Conservation (phyloP, 2,113 vertebrate genomes). For the Hydropotes inermis region DNA sequence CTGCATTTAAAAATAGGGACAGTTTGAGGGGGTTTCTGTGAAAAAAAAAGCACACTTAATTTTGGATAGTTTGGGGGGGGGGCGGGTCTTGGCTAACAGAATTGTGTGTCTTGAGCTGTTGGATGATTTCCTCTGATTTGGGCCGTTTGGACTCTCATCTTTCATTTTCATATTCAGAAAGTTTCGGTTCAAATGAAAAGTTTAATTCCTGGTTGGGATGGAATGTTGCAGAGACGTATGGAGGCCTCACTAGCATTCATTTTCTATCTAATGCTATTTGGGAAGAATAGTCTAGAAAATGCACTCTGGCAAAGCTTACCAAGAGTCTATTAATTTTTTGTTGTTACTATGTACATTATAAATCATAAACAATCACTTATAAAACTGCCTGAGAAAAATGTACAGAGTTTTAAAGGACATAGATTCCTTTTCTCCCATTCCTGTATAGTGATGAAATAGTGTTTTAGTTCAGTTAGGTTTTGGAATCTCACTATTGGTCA, state of each 20-base stretch:
- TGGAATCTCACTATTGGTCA: not conserved
- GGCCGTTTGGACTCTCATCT: not conserved
- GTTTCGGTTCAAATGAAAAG: not conserved
- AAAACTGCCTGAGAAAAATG: not conserved
- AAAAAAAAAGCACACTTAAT: not conserved
- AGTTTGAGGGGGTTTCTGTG: not conserved
- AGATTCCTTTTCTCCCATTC: no score
- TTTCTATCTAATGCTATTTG: not conserved
- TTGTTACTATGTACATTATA: not conserved
- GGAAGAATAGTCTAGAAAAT: not conserved
- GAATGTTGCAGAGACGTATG: not conserved
- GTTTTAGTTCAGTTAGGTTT: not conserved
- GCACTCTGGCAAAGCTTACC: not conserved
- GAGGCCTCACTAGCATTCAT: not conserved
- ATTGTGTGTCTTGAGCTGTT: fast-evolving
- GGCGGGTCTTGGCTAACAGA: not conserved
- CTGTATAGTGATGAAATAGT: not conserved
- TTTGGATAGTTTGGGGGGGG: not conserved
- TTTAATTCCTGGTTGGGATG: not conserved
- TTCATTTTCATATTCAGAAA: not conserved
- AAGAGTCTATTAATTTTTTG: not conserved
- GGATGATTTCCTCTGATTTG: not conserved
- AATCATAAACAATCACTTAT: not conserved
- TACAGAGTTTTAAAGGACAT: not conserved
- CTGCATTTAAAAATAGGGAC: not conserved